Evolutionary conservation across 1,140 invertebrate genomes (phyloP), one percentile per base, ranked within the genome.

Genomic region (Calephelis nemesis): DNA sequence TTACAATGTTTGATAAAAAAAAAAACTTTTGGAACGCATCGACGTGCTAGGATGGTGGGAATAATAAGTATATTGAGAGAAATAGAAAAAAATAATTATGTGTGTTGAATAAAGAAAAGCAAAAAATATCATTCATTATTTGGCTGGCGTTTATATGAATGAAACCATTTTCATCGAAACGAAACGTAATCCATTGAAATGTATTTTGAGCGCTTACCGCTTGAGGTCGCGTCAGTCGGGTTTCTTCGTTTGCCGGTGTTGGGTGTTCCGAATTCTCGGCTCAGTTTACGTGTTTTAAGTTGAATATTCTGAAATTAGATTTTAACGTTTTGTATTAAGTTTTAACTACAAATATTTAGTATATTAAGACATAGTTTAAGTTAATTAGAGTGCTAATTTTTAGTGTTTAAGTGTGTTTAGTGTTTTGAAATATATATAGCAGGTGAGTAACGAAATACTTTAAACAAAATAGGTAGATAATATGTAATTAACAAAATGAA

Each of bases 151-250:
- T 50, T 58, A 63, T 67, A 79, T 78, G 81, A 81, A 87, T 82
- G 78, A 80, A 83, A 76, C 75, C 73, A 74, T 81, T 74, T 74
- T 67, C 54, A 74, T 71, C 62, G 62, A 79, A 85, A 82, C 79
- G 81, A 78, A 84, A 85, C 84, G 83, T 73, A 72, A 73, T 71
- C 76, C 75, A 76, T 81, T 78, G 67, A 79, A 82, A 83, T 78
- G 70, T 83, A 85, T 84, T 86, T 84, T 88, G 73, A 81, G 74
- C 70, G 74, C 58, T 75, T 78, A 62, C 79, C 83, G 77, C 83
- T 67, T 82, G 85, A 83, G 80, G 84, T 83, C 85, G 85, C 83
- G 71, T 80, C 74, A 91, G 88, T 91, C 88, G 88, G 88, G 88
- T 91, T 91, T 91, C 84, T 84, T 84, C 85, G 87, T 82, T 89